Percentiles rank a stretch among this genome's conserved stretches.
phyloP scores from a whole-genome alignment of 2,113 vertebrate species.

The Notiomystis cincta region DNA sequence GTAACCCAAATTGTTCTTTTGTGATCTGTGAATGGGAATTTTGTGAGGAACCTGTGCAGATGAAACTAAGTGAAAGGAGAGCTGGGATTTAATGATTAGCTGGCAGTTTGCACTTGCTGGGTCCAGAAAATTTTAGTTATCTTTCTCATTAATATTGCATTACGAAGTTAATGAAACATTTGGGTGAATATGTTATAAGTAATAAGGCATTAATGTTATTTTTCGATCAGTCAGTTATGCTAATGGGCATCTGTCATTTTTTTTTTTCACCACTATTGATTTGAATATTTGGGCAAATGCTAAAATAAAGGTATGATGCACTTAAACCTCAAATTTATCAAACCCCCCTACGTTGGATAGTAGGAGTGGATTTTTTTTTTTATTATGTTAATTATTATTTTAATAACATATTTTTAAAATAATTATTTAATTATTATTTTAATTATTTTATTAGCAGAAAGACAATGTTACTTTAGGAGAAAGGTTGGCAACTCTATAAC shows the following conservation, averaged over 20 bases:
- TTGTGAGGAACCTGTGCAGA: conserved; percentile 64
- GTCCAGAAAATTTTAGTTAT: conserved; percentile 66
- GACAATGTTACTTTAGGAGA: background rate
- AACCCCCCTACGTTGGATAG: background rate
- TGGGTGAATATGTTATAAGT: conserved; percentile 80
- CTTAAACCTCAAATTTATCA: background rate
- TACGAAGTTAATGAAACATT: conserved; percentile 78
- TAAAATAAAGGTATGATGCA: conserved; percentile 19
- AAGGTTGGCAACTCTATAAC: background rate
- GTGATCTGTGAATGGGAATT: conserved; percentile 71
- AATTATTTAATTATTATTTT: too few relatives aligned
- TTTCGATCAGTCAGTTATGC: conserved; percentile 72
- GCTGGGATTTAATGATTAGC: conserved; percentile 65
- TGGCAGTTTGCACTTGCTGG: conserved; percentile 56
- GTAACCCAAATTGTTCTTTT: conserved; percentile 76
- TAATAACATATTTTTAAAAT: too few relatives aligned
- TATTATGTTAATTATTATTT: background rate
- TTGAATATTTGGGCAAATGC: background rate
- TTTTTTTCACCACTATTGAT: conserved; percentile 7
- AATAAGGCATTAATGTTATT: conserved; percentile 79
- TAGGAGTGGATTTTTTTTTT: background rate
- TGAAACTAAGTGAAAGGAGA: conserved; percentile 56
- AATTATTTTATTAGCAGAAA: background rate
- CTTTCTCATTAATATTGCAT: conserved; percentile 79
- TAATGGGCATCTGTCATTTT: conserved; percentile 76